Percentiles rank a stretch among this genome's conserved stretches.
Conservation (phyloP, 2,113 vertebrate genomes). For the Stegostoma tigrinum region DNA sequence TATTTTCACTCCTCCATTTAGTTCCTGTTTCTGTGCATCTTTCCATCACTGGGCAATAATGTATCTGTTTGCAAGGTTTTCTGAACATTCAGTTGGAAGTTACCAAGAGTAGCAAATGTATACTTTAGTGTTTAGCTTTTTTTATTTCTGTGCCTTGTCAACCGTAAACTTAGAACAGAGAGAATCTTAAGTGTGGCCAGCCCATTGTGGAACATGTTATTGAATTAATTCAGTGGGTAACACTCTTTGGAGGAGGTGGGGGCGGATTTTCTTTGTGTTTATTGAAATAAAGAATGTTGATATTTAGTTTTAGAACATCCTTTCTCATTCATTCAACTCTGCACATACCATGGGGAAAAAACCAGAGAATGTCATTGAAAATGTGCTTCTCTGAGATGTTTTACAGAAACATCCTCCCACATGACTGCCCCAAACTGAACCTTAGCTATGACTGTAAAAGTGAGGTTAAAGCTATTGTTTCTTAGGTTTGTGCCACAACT, state of each 20-base stretch:
- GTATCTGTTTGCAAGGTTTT: neutral
- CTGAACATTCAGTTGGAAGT: neutral
- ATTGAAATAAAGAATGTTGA: conserved; percentile 10
- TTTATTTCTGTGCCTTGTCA: neutral
- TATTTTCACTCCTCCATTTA: neutral
- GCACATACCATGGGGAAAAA: neutral
- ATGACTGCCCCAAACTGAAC: neutral
- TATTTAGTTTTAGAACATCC: neutral
- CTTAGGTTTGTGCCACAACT: neutral
- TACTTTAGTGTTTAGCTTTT: neutral
- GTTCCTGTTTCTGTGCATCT: neutral
- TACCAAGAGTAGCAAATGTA: neutral
- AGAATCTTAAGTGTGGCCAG: neutral
- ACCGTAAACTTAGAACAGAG: neutral
- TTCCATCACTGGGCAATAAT: neutral
- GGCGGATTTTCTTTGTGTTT: neutral
- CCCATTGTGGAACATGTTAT: neutral
- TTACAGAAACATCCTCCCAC: neutral
- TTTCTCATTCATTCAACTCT: neutral
- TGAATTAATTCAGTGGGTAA: neutral
- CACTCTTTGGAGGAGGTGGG: neutral
- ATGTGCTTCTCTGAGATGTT: neutral
- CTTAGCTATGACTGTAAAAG: neutral
- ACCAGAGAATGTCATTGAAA: neutral
- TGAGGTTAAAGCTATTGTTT: neutral